These are phyloP conservation scores for Thalassophryne amazonica DNA, from an alignment of 2,797 vertebrate species.

Conservation along the genomic window DNA sequence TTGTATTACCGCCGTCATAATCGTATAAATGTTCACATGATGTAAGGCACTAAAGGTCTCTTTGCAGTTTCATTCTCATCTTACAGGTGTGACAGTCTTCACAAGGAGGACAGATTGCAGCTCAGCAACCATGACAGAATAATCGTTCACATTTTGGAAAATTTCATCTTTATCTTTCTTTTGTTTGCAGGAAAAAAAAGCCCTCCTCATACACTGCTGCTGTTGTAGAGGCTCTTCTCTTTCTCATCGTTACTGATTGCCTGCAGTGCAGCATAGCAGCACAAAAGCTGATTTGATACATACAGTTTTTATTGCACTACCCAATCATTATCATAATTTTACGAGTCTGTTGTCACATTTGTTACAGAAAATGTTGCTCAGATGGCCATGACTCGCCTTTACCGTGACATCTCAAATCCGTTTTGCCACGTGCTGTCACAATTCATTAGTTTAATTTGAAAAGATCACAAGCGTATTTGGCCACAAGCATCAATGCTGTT, in stretches of 20 bases:
- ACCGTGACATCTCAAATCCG: constrained; percentile 60
- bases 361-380: constrained; percentile 62
- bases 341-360: constrained; percentile 66
- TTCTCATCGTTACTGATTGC: constrained; percentile 23
- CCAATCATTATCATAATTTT: constrained; percentile 76
- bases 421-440: constrained; percentile 64
- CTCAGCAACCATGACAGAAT: constrained; percentile 9
- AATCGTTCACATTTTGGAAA: constrained; percentile 31
- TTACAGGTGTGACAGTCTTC: constrained; percentile 13
- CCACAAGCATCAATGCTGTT: constrained; percentile 63
- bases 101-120: neutral
- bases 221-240: constrained; percentile 1
- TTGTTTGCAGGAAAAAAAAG: neutral
- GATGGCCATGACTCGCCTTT: constrained; percentile 51
- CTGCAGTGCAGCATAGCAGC: constrained; percentile 37
- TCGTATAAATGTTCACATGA: neutral
- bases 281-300: constrained; percentile 68
- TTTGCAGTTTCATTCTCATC: neutral
- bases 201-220: neutral
- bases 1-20: constrained; percentile 3
- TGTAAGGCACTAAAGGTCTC: neutral
- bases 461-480: constrained; percentile 66
- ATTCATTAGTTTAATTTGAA: constrained; percentile 78
- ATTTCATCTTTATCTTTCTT: constrained; percentile 13
- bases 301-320: constrained; percentile 73